Percentiles rank a stretch among this genome's conserved stretches.
These are phyloP conservation scores for Acanthococcus lagerstroemiae DNA, from an alignment of 2,888 invertebrate genomes.

Conservation along the genomic window DNA sequence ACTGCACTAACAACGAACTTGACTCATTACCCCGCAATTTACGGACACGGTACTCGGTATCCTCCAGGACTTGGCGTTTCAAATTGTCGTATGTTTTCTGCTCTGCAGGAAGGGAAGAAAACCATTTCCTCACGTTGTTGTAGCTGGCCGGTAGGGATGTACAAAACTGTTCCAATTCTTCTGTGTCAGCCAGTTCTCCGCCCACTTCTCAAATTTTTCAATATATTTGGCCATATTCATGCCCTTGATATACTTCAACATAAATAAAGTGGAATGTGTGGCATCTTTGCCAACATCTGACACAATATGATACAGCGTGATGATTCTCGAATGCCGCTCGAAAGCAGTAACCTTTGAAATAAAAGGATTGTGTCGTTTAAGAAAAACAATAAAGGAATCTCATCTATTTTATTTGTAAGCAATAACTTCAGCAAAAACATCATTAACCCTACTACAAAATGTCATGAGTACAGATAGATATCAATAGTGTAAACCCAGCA, in stretches of 20 bases:
- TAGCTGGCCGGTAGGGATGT: neutral
- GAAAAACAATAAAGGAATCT: neutral
- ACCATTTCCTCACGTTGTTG: neutral
- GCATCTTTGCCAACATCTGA: neutral
- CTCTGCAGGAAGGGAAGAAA: neutral
- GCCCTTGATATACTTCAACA: neutral
- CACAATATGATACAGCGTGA: neutral
- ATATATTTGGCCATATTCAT: neutral
- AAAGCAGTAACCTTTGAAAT: neutral
- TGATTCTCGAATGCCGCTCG: neutral
- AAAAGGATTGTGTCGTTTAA: neutral
- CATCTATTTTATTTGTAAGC: neutral
- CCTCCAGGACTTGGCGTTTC: neutral
- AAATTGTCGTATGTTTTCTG: neutral
- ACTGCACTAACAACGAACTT: neutral
- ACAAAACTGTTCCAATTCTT: neutral
- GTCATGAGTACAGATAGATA: no score
- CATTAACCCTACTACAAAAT: no score
- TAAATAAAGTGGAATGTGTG: neutral
- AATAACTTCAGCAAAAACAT: neutral
- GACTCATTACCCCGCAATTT: neutral
- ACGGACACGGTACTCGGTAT: neutral
- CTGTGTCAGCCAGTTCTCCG: neutral
- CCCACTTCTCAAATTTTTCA: neutral
- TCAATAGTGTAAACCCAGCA: neutral